phyloP scores from a whole-genome alignment of 2,888 invertebrate species.

The Auanema freiburgensis region DNA sequence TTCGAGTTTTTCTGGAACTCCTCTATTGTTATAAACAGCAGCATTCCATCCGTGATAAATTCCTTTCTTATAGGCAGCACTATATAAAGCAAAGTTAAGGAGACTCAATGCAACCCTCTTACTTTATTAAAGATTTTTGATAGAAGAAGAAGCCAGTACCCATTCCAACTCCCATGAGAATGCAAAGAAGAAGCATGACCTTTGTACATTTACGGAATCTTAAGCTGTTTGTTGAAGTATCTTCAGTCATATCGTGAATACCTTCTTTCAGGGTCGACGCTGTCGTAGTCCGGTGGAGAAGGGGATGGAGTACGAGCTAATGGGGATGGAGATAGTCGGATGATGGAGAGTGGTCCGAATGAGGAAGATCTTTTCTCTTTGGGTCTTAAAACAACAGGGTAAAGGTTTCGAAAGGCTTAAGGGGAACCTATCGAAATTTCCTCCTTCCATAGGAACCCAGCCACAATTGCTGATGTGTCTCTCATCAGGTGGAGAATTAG shows the following conservation, averaged over 20 bases:
- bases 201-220: slow-evolving; percentile 43
- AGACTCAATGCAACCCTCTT: not conserved
- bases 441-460: slow-evolving; percentile 47
- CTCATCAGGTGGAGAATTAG: slow-evolving; percentile 24
- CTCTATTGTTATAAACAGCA: slow-evolving; percentile 41
- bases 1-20: slow-evolving; percentile 45
- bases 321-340: slow-evolving; percentile 51
- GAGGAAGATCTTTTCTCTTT: slow-evolving; percentile 51
- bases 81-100: slow-evolving; percentile 12
- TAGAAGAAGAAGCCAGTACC: slow-evolving; percentile 41
- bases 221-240: slow-evolving; percentile 1
- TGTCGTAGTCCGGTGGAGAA: slow-evolving; percentile 46
- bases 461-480: slow-evolving; percentile 43
- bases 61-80: slow-evolving; percentile 43
- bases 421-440: slow-evolving; percentile 41
- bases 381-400: slow-evolving; percentile 22
- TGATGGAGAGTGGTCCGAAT: slow-evolving; percentile 51
- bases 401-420: not conserved
- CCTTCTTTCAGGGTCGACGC: slow-evolving; percentile 34
- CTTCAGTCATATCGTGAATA: slow-evolving; percentile 1
- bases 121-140: slow-evolving; percentile 44
- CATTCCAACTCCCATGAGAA: slow-evolving; percentile 35
- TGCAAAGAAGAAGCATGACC: slow-evolving; percentile 32
- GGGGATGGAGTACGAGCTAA: slow-evolving; percentile 48
- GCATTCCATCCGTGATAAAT: slow-evolving; percentile 47